Base-by-base conservation (phyloP, 2,797 vertebrate species). In the Thripadectes ignobilis region DNA sequence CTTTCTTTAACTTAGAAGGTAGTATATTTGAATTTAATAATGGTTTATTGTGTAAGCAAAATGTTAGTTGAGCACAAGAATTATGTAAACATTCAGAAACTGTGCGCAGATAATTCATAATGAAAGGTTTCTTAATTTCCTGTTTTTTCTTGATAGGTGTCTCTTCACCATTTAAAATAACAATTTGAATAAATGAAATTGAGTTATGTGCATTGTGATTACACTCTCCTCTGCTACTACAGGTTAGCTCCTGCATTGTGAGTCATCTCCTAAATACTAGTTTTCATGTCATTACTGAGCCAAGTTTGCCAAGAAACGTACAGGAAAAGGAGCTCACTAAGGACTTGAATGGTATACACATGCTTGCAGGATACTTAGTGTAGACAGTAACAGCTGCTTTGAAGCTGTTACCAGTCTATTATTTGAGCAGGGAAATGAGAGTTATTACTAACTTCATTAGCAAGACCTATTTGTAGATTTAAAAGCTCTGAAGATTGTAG, bases 331-430 rank as follows among this genome's bases (percentile, higher is more conserved):
- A 72, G 21, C 32, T 83, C 21, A n/a, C 38, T 23, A 5, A 46
- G 61, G n/a, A 36, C 29, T 54, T 7, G 38, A 68, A 18, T 7
- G 26, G 41, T 22, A 49, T 83, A 80, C 52, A 57, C 14, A 9
- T 36, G 32, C 26, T 88, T 81, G 29, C 0, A 0, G 61, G 18
- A 12, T 63, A 71, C 55, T 63, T 87, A 57, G 27, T 74, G 32
- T 63, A 86, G 69, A 86, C 19, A 21, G 24, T 63, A 93, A 57
- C 67, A 94, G 51, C 58, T 93, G 63, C 65, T 89, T 89, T 93
- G 81, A 89, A 87, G 71, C 52, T 86, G 51, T 92, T 92, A 59
- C 51, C 76, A 38, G 19, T 59, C 21, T 73, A 22, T 76, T 82
- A 67, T 74, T 89, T 89, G 68, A 85, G 27, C 41, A 80, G 61